Evolutionary conservation across 2,888 invertebrate genomes (phyloP), one percentile per base, ranked within the genome.

Genomic region (Macrosiphum euphorbiae): DNA sequence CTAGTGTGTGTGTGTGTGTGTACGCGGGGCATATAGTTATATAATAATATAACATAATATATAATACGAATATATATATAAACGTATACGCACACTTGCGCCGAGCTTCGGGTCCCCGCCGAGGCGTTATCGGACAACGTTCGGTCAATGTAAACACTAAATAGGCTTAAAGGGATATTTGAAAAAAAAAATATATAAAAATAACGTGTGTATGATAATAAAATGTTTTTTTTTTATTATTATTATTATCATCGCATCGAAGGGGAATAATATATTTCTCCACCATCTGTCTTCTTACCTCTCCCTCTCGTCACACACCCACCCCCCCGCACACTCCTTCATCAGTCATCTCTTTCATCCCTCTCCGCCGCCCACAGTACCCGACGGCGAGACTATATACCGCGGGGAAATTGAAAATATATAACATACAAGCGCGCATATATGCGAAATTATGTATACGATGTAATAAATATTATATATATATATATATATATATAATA

Each of bases 101-200:
- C 47, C 13, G 86, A 28, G 47, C 86, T 44, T n/a, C 86, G 87
- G 47, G 87, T 88, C 20, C 58, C 61, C 28, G 20, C n/a, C 92
- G 52, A 24, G 41, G n/a, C 92, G 88, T 88, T 92, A 92, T 92
- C 92, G 55, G 88, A 92, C 88, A 44, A 88, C 92, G 92, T 88
- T 88, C 88, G 92, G 92, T 92, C 92, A 88, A 92, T 92, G 88
- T 92, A 92, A 92, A 92, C 92, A 78, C 78, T 78, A 78, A 78
- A 78, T 78, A 92, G 92, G 88, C 78, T 92, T 88, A 88, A 92
- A 88, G 47, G 88, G 88, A 87, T 92, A 92, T 61, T 47, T 61
- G 41, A 86, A 91, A 44, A 87, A 87, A 92, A 78, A 88, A 88
- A 26, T 58, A 26, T 58, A 78, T 78, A 44, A 26, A 26, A 88